These are phyloP conservation scores for Hafferia zeledoni DNA, from an alignment of 2,797 vertebrate genomes.

Conservation along the genomic window DNA sequence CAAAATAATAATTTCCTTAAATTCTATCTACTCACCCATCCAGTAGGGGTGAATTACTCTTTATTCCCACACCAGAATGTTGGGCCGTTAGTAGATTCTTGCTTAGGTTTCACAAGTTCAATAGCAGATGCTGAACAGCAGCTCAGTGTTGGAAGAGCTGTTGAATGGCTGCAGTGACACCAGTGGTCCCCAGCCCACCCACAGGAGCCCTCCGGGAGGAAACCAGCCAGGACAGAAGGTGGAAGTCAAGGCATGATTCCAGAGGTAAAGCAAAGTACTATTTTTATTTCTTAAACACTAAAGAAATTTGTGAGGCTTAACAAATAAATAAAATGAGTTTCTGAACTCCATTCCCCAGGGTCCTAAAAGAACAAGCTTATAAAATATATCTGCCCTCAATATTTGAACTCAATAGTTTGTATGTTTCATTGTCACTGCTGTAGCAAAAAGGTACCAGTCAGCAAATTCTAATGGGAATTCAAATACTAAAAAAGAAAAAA, in stretches of 20 bases:
- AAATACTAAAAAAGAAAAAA: background rate
- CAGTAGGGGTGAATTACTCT: background rate
- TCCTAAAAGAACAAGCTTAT: background rate
- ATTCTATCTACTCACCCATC: conserved; percentile 29
- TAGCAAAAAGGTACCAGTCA: background rate
- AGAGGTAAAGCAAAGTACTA: conserved; percentile 64
- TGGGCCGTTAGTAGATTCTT: conserved; percentile 67
- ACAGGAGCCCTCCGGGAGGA: conserved; percentile 42
- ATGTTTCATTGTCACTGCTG: background rate
- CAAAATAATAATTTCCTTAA: conserved; percentile 58
- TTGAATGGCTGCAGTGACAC: conserved; percentile 50
- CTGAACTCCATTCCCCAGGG: background rate
- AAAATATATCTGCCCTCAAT: background rate
- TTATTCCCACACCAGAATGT: conserved; percentile 71
- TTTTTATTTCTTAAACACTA: background rate
- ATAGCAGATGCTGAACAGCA: conserved; percentile 70
- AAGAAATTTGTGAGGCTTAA: background rate
- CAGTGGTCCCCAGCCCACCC: conserved; percentile 2
- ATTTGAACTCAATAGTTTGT: background rate
- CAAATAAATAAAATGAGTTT: background rate
- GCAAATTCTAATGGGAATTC: background rate
- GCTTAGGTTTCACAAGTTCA: conserved; percentile 73
- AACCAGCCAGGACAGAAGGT: conserved; percentile 48
- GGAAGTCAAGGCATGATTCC: conserved; percentile 74
- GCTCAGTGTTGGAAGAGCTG: conserved; percentile 40